Evolutionary conservation across 2,797 vertebrate species (phyloP).

Genomic region (Stomatorhinus walkeri): DNA sequence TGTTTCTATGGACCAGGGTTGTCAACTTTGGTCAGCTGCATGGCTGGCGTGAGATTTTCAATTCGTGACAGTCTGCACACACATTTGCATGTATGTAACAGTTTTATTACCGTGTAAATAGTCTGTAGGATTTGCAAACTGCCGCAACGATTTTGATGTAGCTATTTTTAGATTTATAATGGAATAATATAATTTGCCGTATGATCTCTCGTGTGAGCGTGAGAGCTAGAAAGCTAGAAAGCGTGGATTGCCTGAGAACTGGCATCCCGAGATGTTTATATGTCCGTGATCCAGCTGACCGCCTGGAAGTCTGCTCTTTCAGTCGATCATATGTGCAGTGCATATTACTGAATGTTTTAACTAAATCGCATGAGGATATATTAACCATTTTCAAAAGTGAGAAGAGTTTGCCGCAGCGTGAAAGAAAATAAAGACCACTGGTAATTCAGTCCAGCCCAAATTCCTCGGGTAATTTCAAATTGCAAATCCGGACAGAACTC

Average conservation of each 20-base stretch:
- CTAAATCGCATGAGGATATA: neutral
- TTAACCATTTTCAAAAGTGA: neutral
- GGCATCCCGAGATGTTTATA: neutral
- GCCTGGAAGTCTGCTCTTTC: neutral
- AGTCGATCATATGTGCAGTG: neutral
- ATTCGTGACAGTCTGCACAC: neutral
- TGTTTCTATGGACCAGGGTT: neutral
- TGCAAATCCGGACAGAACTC: neutral
- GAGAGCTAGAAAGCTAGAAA: neutral
- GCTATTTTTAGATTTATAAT: neutral
- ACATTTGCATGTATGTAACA: neutral
- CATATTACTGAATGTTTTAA: neutral
- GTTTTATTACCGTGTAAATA: neutral
- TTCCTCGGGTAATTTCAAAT: neutral
- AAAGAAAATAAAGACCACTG: neutral
- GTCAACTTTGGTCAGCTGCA: neutral
- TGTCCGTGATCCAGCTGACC: neutral
- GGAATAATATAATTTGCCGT: neutral
- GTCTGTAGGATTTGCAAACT: neutral
- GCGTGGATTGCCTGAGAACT: neutral
- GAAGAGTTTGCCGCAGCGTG: neutral
- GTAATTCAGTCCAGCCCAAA: neutral
- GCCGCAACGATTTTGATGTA: neutral
- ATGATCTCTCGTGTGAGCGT: neutral
- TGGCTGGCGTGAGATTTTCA: neutral